Evolutionary conservation across 2,888 invertebrate genomes (phyloP), one percentile per base, ranked within the genome.

Genomic region (Nebria salina): DNA sequence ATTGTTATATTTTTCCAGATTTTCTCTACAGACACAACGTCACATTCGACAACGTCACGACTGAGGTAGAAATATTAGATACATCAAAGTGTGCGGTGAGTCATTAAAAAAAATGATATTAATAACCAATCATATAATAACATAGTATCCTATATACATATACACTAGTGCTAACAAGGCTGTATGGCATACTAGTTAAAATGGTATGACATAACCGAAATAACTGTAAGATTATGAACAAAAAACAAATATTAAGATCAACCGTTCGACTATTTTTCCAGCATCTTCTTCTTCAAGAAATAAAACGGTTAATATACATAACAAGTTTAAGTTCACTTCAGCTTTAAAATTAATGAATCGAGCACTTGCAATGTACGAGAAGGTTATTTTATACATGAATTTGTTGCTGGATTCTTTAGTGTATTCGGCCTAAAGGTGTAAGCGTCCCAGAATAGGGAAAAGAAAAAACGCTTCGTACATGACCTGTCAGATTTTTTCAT

Each of bases 51-150:
- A 94, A 93, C 86, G 94, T 93, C 84, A 92, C 93, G 84, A 94
- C 94, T 83, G 95, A 95, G 90, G 93, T 94, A 85, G 95, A 94
- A 91, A 94, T 94, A 89, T 90, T 94, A 89, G 95, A 94, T 90
- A 95, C 94, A 85, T 95, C 94, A 85, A 94, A 93, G 90, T 95
- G 94, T 90, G 93, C 93, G 91, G 95, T 95, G 91, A 93, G 94
- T 91, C 25, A 15, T 15, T 20, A 70, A 15, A 70, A 25, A 25
- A 20, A 25, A 26, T 66, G 9, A 9, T 66, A 25, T 34, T 11
- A 26, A 70, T 25, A 15, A 70, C 25, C 25, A 70, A 70, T 25
- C 54, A 54, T 54, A 54, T 54, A 54, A 13, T 54, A 54, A 54
- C 54, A 54, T 54, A 34, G 54, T 54, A 54, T 54, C 34, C 13